Evolutionary conservation across 2,797 vertebrate genomes (phyloP), one percentile per base, ranked within the genome.

Genomic region (Furcifer pardalis): DNA sequence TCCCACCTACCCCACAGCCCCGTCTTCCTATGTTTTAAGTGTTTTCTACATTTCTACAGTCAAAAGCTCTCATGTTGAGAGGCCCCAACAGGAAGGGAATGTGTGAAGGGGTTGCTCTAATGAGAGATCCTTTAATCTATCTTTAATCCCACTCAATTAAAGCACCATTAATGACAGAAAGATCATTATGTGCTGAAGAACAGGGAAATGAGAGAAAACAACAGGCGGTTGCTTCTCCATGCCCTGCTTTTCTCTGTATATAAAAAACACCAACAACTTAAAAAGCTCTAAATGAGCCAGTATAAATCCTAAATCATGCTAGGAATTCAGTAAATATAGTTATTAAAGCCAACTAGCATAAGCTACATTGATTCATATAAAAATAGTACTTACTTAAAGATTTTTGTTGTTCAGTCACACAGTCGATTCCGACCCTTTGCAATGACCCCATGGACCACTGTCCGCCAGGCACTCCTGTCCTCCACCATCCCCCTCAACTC

Each of bases 101-200:
- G 88, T 81, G 91, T 87, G 56, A 84, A 90, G 90, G 88, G 85
- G 77, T 87, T 92, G 91, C 86, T 92, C 89, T 94, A 92, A 95
- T 94, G 94, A 95, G 92, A 93, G 92, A 92, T 94, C 91, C 93
- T 94, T 94, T 94, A 95, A 95, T 94, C 93, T 91, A 94, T 89
- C 92, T 91, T 89, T 95, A 94, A 94, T 95, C 93, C 91, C 84
- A 92, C 92, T 93, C 94, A 94, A 94, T 95, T 95, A 95, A 94
- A 95, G 91, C 91, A 94, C 83, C 89, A 91, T 87, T 94, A 93
- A 95, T 91, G 92, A 93, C 89, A 92, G 91, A 93, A 93, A 92
- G 93, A 94, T 92, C 93, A 91, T 92, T 94, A 93, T 88, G 89
- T 88, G 73, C 89, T 92, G 88, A 92, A 94, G 92, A 94, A 92